These are phyloP conservation scores for Petrolisthes cinctipes DNA, from an alignment of 2,888 invertebrate species.

Conservation along the genomic window DNA sequence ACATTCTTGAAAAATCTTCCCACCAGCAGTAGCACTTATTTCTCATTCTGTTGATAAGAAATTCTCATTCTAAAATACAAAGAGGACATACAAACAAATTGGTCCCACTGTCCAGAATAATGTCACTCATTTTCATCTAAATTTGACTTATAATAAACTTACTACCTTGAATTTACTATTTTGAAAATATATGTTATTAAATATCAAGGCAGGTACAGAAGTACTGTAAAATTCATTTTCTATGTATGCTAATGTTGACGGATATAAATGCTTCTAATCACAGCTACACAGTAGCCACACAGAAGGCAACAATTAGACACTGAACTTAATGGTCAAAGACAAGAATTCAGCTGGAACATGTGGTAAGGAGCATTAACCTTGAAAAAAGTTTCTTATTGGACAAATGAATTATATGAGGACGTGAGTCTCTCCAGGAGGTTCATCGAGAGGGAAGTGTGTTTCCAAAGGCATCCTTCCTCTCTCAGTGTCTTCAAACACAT, in stretches of 20 bases:
- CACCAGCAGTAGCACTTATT: too few relatives aligned
- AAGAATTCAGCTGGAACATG: not conserved
- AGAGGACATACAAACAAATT: too few relatives aligned
- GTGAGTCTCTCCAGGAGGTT: constrained; percentile 33
- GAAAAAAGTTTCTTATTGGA: not conserved
- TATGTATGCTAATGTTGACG: not conserved
- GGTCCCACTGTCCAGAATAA: too few relatives aligned
- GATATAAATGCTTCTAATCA: not conserved
- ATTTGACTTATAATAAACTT: not conserved
- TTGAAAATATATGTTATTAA: not conserved
- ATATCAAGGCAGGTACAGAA: too few relatives aligned
- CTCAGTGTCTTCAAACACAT: constrained; percentile 5
- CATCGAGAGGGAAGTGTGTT: constrained; percentile 53
- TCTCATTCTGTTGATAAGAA: too few relatives aligned
- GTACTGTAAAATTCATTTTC: not conserved
- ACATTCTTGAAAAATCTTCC: too few relatives aligned
- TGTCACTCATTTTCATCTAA: too few relatives aligned
- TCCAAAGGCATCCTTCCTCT: constrained; percentile 30
- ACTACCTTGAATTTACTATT: not conserved
- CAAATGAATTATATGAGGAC: constrained; percentile 37
- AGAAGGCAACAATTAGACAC: not conserved
- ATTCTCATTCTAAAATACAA: too few relatives aligned
- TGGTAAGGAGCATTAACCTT: not conserved
- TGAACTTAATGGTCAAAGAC: not conserved
- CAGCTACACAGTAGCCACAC: not conserved